Evolutionary conservation across 2,797 vertebrate genomes (phyloP).

Genomic region (Myotis pilosus): DNA sequence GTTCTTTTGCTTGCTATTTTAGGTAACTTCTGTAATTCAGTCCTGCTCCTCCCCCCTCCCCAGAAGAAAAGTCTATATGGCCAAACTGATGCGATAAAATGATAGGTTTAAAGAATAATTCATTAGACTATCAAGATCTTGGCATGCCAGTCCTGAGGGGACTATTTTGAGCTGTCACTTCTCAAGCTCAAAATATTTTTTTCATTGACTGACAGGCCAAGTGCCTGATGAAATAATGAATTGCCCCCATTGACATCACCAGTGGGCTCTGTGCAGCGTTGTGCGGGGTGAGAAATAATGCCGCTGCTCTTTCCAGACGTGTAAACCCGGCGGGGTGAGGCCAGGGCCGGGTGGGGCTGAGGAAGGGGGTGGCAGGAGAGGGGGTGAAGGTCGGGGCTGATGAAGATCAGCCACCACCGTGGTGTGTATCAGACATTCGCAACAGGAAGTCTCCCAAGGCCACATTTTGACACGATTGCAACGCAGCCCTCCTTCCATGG

Average conservation of each 20-base stretch:
- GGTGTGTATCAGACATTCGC: not conserved
- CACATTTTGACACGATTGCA: not conserved
- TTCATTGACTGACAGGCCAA: slow-evolving; percentile 70
- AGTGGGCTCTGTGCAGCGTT: not conserved
- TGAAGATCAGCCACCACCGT: not conserved
- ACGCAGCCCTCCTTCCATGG: not conserved
- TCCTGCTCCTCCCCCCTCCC: not conserved
- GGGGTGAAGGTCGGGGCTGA: not conserved
- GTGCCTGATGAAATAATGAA: slow-evolving; percentile 60
- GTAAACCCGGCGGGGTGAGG: not conserved
- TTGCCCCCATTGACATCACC: slow-evolving; percentile 20
- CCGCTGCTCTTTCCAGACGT: not conserved
- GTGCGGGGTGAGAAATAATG: slow-evolving; percentile 29
- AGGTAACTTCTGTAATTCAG: slow-evolving; percentile 50
- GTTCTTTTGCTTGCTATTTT: slow-evolving; percentile 66
- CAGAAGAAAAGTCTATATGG: slow-evolving; percentile 55
- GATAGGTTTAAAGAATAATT: slow-evolving; percentile 79
- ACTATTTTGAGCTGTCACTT: slow-evolving; percentile 80
- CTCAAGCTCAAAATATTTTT: slow-evolving; percentile 36
- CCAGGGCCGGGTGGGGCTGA: not conserved
- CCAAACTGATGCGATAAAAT: slow-evolving; percentile 77
- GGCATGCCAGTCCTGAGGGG: slow-evolving; percentile 76
- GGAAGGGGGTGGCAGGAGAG: not conserved
- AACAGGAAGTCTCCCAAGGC: not conserved
- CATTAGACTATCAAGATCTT: slow-evolving; percentile 73